Base-by-base conservation (phyloP, 1,140 invertebrate species). In the Drosophila yakuba region DNA sequence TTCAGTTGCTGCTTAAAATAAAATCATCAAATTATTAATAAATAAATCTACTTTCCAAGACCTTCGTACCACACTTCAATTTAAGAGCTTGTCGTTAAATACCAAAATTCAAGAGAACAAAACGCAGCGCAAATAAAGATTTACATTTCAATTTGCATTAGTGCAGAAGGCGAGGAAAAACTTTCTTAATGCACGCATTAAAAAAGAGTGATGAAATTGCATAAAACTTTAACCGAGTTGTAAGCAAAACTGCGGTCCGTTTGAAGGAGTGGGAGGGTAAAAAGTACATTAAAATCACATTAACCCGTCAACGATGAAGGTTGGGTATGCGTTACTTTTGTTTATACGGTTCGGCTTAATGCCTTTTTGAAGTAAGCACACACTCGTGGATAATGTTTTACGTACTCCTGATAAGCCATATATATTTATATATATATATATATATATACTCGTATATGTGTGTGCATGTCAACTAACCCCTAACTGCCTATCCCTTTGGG, bases 261-360 rank as follows among this genome's bases (percentile, higher is more conserved):
- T 35, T 36, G 28, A 20, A 35, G n/a, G 48, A 12, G 32, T 15
- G 41, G 45, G 17, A 43, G 47, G 54, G 52, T 68, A 89, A 89
- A 89, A 89, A 88, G 83, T 88, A 88, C 83, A 88, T 88, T 88
- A 88, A 88, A 88, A 88, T 88, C 84, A 89, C 83, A 88, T 88
- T 88, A 88, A 89, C 83, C 83, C 83, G 84, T 88, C 83, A 88
- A 77, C 84, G 80, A 66, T 80, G 73, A 88, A 83, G 80, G 57
- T 62, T 79, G 79, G 75, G 84, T 89, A 77, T 86, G 73, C 79
- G 77, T 74, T 89, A 89, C 84, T 89, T 89, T 88, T 88, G 83
- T 89, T 88, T 88, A 86, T 86, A 74, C 79, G 38, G 45, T 77
- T 64, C 69, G 79, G 48, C 75, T 69, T 88, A 86, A 86, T 86